Percentiles rank a stretch among this genome's conserved stretches.
phyloP scores from a whole-genome alignment of 2,888 invertebrate genomes.

The Drosophila phalerata region DNA sequence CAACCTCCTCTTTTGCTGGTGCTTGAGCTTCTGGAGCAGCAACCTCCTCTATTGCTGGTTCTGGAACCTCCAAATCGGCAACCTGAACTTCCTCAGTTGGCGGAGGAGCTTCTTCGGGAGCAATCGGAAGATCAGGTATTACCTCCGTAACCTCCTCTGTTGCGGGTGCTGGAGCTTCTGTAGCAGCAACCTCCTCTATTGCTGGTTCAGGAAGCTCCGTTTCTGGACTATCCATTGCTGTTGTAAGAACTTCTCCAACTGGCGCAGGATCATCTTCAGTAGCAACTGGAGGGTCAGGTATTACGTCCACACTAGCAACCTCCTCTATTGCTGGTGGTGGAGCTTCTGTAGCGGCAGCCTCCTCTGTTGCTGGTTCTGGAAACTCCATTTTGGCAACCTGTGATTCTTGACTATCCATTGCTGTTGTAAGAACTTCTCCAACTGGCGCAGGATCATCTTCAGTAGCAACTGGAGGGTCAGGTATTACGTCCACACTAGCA shows the following conservation, averaged over 20 bases:
- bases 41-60: background rate
- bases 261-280: background rate
- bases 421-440: background rate
- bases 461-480: background rate
- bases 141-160: background rate
- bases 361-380: background rate
- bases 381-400: background rate
- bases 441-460: background rate
- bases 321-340: background rate
- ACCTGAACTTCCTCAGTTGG: background rate
- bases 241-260: background rate
- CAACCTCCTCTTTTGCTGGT: background rate
- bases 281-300: background rate
- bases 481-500: background rate
- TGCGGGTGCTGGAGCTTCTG: background rate
- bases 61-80: background rate
- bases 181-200: background rate
- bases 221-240: constrained; percentile 12
- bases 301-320: background rate
- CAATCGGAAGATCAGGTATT: background rate
- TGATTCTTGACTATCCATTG: background rate
- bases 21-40: background rate
- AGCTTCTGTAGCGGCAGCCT: background rate
- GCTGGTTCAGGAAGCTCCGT: background rate
- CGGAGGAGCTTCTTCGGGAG: background rate